Percentiles rank a stretch among this genome's conserved stretches.
These are phyloP conservation scores for Lepidocyrtoides sp. DNA, from an alignment of 2,888 invertebrate species.

Conservation along the genomic window DNA sequence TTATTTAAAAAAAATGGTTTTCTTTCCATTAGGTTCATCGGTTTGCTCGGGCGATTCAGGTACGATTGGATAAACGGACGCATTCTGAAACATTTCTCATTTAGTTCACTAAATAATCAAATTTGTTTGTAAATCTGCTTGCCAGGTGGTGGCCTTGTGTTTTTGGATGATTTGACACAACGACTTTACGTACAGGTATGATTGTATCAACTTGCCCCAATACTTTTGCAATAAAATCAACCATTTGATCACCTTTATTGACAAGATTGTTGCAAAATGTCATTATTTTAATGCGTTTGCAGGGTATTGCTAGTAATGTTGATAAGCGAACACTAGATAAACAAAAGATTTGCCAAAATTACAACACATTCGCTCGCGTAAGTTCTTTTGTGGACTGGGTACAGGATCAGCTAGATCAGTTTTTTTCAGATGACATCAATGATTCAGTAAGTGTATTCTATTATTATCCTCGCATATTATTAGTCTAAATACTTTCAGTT, in stretches of 20 bases:
- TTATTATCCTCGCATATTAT: neutral
- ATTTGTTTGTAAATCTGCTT: too few species aligned
- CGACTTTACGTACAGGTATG: constrained; percentile 78
- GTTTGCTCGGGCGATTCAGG: constrained; percentile 77
- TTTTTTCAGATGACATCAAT: constrained; percentile 68
- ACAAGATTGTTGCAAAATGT: too few species aligned
- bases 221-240: neutral
- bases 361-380: constrained; percentile 81
- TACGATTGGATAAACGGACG: neutral
- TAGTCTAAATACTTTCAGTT: neutral
- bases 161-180: constrained; percentile 73
- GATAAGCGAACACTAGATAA: constrained; percentile 75
- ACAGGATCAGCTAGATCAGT: constrained; percentile 78
- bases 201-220: neutral
- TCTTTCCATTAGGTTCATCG: constrained; percentile 58
- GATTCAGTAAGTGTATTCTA: constrained; percentile 25
- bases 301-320: constrained; percentile 82
- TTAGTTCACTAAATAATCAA: too few species aligned
- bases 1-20: neutral
- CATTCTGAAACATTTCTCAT: too few species aligned
- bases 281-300: neutral
- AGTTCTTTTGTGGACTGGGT: constrained; percentile 82
- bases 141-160: constrained; percentile 80
- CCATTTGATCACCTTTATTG: neutral
- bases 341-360: constrained; percentile 81